Base-by-base conservation (phyloP, 2,888 invertebrate species). In the Apamea sordens region DNA sequence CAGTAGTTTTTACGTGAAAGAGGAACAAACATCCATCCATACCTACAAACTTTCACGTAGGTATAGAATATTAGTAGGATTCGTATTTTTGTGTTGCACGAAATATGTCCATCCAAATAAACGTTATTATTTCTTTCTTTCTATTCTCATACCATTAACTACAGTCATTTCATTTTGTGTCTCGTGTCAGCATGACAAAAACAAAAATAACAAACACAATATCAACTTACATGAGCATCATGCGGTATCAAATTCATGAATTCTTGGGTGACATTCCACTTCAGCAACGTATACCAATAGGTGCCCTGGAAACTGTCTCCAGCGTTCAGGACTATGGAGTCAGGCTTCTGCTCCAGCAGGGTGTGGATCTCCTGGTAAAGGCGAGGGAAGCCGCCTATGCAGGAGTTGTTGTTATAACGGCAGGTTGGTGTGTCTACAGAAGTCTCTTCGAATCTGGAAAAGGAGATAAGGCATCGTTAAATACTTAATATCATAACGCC, bases 301-400 rank as follows among this genome's bases (percentile, higher is more conserved):
- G 98, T 98, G 0, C 99, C 99, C 92, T 98, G 98, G 93, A 98
- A 99, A 92, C 98, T 98, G 93, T 99, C 99, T 0, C 99, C 99
- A 0, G 98, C 98, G 92, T 98, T 98, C 77, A 99, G 94, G 59
- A 98, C 97, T 36, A 99, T 93, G 0, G 98, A 97, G 82, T 98
- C 93, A 0, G 97, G 97, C 83, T 97, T 97, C 85, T 94, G 92
- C 2, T 93, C 88, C 61, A 95, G 93, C 5, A 97, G 94, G 1
- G 95, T 92, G 15, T 95, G 94, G 36, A 98, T 97, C 73, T 97
- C 97, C 41, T 97, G 94, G 86, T 97, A 97, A 0, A 98, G 95
- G 0, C 98, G 96, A 0, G 98, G 97, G 88, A 98, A 97, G 0
- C 98, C 98, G 0, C 98, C 98, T 6, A 98, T 97, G 88, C 98